Conservation (phyloP, 2,888 invertebrate genomes). For the Dicycla oo region DNA sequence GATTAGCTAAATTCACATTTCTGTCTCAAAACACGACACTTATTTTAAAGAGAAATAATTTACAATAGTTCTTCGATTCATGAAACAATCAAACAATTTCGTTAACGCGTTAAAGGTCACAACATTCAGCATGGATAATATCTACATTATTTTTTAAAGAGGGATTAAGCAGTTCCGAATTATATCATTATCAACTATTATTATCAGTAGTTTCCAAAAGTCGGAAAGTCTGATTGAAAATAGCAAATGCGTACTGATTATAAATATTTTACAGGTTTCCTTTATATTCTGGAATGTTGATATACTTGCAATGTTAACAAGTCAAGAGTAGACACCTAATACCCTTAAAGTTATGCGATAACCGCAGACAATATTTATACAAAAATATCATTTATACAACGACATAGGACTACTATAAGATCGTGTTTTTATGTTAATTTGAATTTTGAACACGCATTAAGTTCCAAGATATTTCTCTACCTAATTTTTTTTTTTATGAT, state of each 20-base stretch:
- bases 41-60: slow-evolving; percentile 53
- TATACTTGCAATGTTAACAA: slow-evolving; percentile 60
- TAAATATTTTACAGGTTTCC: slow-evolving; percentile 41
- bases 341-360: slow-evolving; percentile 78
- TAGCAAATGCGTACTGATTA: slow-evolving; percentile 36
- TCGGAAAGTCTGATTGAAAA: slow-evolving; percentile 45
- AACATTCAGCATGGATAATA: slow-evolving; percentile 38
- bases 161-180: slow-evolving; percentile 30
- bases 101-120: slow-evolving; percentile 34
- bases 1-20: slow-evolving; percentile 56
- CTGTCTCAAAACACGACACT: slow-evolving; percentile 52
- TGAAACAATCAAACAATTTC: slow-evolving; percentile 39
- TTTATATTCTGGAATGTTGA: slow-evolving; percentile 70
- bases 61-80: slow-evolving; percentile 51
- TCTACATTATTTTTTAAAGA: slow-evolving; percentile 28
- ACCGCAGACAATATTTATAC: slow-evolving; percentile 85
- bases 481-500: slow-evolving; percentile 75
- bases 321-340: slow-evolving; percentile 64
- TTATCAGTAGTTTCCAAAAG: slow-evolving; percentile 56
- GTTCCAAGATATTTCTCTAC: slow-evolving; percentile 74
- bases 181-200: slow-evolving; percentile 22
- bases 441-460: slow-evolving; percentile 83
- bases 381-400: slow-evolving; percentile 86
- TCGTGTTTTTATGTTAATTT: slow-evolving; percentile 73
- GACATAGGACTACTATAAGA: slow-evolving; percentile 73